These are phyloP conservation scores for Amaurobius ferox DNA, from an alignment of 2,888 invertebrate genomes.

Conservation along the genomic window DNA sequence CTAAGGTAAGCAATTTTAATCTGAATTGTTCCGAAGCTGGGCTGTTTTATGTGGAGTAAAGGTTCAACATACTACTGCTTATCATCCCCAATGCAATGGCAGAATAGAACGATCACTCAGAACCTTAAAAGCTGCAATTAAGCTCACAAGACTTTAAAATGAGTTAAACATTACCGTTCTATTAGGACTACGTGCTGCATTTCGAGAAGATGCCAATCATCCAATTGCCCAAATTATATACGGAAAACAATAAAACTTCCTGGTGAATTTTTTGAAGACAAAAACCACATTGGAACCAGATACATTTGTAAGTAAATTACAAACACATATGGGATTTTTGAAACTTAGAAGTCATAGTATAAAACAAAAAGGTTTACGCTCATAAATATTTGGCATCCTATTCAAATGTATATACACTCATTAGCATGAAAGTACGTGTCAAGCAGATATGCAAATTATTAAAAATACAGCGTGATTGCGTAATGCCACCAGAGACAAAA, in stretches of 20 bases:
- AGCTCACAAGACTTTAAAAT: background rate
- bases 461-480: no score
- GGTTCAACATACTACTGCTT: background rate
- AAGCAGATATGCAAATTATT: no score
- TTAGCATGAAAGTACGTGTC: no score
- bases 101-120: slow-evolving; percentile 14
- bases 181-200: background rate
- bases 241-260: background rate
- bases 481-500: no score
- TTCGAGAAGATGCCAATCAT: background rate
- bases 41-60: slow-evolving; percentile 15
- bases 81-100: slow-evolving; percentile 20
- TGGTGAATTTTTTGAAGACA: background rate
- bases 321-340: background rate
- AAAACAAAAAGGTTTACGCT: no score
- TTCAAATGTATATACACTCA: no score
- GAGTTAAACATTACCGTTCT: background rate
- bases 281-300: background rate
- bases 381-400: no score
- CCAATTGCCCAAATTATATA: background rate
- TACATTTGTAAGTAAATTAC: background rate
- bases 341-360: no score
- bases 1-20: slow-evolving; percentile 11
- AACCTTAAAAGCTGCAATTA: slow-evolving; percentile 5
- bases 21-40: slow-evolving; percentile 10